Conservation (phyloP, 2,113 vertebrate genomes). For the Diglossa brunneiventris region DNA sequence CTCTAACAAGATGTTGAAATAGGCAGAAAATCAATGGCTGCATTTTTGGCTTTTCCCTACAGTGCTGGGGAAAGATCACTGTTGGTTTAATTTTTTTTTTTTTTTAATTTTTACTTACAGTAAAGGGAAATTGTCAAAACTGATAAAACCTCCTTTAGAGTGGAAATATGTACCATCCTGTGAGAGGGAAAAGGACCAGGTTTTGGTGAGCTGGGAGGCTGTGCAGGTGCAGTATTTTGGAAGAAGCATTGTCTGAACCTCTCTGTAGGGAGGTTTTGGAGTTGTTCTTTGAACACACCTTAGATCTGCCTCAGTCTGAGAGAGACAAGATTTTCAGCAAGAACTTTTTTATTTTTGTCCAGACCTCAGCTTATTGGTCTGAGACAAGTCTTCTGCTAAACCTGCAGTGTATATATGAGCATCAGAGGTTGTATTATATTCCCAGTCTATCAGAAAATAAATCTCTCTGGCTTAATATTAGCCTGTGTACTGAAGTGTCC, state of each 20-base stretch:
- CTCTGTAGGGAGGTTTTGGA: neutral
- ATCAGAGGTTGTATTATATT: neutral
- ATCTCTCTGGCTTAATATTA: neutral
- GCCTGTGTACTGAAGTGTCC: neutral
- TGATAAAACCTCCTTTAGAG: neutral
- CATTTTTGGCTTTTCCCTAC: neutral
- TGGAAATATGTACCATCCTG: neutral
- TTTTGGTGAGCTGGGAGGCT: neutral
- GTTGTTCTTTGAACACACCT: neutral
- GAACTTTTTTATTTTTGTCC: neutral
- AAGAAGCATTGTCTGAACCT: neutral
- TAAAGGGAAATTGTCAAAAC: neutral
- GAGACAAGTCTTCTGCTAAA: neutral
- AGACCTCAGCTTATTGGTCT: neutral
- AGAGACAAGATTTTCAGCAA: neutral
- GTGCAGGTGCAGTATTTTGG: neutral
- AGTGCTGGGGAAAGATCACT: neutral
- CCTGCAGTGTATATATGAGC: no score
- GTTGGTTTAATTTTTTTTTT: neutral
- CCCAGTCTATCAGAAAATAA: neutral
- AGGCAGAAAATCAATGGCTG: neutral
- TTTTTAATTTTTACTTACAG: neutral
- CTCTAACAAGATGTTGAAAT: neutral
- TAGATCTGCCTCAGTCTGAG: neutral
- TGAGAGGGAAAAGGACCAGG: fast-evolving